These are phyloP conservation scores for Stegophylla sp. DNA, from an alignment of 2,888 invertebrate genomes.

Conservation along the genomic window DNA sequence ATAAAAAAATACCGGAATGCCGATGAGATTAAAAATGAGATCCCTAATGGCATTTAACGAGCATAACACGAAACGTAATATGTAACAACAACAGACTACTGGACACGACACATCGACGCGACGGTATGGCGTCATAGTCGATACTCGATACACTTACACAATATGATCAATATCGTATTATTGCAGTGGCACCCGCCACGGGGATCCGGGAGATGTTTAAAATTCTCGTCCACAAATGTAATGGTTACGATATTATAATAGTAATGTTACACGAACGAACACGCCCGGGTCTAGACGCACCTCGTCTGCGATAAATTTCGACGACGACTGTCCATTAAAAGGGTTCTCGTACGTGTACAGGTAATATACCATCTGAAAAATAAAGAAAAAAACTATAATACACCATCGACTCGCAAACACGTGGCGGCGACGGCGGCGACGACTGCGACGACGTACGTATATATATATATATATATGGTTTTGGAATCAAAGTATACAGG, in stretches of 20 bases:
- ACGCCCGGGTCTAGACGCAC: background rate
- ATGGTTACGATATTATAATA: background rate
- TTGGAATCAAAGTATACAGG: too few species aligned
- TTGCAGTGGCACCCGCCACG: background rate
- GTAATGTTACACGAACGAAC: background rate
- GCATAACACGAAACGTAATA: too few species aligned
- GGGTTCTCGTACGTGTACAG: background rate
- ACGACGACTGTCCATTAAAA: constrained; percentile 33
- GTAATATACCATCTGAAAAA: background rate
- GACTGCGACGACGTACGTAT: too few species aligned
- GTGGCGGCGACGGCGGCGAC: too few species aligned
- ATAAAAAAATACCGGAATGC: too few species aligned
- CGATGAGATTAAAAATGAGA: too few species aligned
- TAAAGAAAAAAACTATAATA: constrained; percentile 20
- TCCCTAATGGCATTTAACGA: too few species aligned
- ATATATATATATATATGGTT: too few species aligned
- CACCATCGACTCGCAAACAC: background rate
- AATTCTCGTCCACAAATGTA: background rate
- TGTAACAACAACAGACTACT: too few species aligned
- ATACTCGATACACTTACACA: too few species aligned
- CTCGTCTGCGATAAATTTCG: background rate
- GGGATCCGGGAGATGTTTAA: background rate
- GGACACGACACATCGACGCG: too few species aligned
- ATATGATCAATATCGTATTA: too few species aligned
- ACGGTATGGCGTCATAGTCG: background rate